Conservation (phyloP, 1,140 invertebrate genomes). For the Anoplolepis gracilipes region DNA sequence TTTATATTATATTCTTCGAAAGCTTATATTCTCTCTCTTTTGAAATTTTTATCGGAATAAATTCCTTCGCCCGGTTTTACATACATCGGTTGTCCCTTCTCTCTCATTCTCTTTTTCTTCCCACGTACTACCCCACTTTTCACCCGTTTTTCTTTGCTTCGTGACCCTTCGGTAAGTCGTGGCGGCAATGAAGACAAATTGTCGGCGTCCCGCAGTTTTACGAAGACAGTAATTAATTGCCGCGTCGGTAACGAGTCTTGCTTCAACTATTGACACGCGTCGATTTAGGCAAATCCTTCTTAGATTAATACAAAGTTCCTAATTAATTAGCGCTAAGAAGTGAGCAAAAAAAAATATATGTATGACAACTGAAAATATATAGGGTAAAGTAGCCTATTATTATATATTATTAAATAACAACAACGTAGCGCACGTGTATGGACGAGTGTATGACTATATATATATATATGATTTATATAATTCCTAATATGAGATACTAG, state of each 20-base stretch:
- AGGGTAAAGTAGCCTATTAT: too few relatives aligned
- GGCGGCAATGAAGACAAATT: slow-evolving; percentile 82
- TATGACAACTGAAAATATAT: neutral
- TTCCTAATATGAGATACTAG: too few relatives aligned
- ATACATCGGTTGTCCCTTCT: neutral
- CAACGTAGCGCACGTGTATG: too few relatives aligned
- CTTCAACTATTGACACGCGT: slow-evolving; percentile 33
- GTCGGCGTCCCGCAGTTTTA: slow-evolving; percentile 75
- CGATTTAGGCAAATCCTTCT: slow-evolving; percentile 24
- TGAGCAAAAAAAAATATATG: neutral
- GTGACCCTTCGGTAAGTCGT: slow-evolving; percentile 74
- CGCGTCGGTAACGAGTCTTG: slow-evolving; percentile 55
- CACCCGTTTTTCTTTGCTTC: neutral
- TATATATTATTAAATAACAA: too few relatives aligned
- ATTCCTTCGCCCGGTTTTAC: neutral
- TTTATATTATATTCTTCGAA: neutral
- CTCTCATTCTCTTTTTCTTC: neutral
- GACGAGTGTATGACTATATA: too few relatives aligned
- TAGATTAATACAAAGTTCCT: slow-evolving; percentile 1
- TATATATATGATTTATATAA: too few relatives aligned
- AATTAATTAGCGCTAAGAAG: neutral
- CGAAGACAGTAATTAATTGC: slow-evolving; percentile 79
- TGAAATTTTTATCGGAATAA: neutral
- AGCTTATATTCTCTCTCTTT: neutral
- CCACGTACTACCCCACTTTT: slow-evolving; percentile 20